Percentiles rank a stretch among this genome's conserved stretches.
phyloP scores from a whole-genome alignment of 2,113 vertebrate genomes.

The Pan troglodytes region NHGRI_mPanTro3-v2.1_pri NC_072408.2:87051001-87051500 shows the following conservation, averaged over 20 bases:
- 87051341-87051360: neutral
- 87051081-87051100: conserved; percentile 92
- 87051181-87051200: conserved; percentile 81
- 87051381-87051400: neutral
- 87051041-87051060: conserved; percentile 92
- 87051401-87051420: neutral
- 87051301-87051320: conserved; percentile 21
- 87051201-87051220: neutral
- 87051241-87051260: conserved; percentile 48
- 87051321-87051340: neutral
- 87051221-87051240: conserved; percentile 17
- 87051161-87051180: conserved; percentile 98
- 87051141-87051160: conserved; percentile 97
- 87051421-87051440: neutral
- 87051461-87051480: neutral
- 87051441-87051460: neutral
- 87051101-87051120: conserved; percentile 92
- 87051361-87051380: neutral
- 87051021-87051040: conserved; percentile 94
- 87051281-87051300: neutral
- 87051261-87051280: neutral
- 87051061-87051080: conserved; percentile 93
- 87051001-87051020: conserved; percentile 90
- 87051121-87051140: conserved; percentile 93
- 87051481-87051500: neutral